Evolutionary conservation across 2,888 invertebrate genomes (phyloP).

Genomic region (Neuroscelio doddi): DNA sequence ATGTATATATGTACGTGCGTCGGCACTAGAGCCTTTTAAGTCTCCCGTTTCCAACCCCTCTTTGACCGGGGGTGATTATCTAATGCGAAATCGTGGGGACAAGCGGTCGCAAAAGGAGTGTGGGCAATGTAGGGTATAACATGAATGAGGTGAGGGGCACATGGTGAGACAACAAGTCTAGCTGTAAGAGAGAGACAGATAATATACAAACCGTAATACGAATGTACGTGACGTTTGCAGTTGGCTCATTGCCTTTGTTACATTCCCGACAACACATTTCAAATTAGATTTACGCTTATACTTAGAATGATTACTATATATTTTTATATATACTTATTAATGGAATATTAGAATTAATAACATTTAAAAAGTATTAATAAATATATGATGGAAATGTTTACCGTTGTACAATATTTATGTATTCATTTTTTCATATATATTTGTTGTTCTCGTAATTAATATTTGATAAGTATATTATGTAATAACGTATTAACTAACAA

Average conservation of each 20-base stretch:
- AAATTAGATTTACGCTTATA: constrained; percentile 39
- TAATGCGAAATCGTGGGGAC: constrained; percentile 56
- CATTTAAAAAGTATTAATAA: too few relatives aligned
- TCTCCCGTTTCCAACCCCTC: constrained; percentile 45
- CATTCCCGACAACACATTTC: constrained; percentile 43
- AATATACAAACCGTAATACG: constrained; percentile 47
- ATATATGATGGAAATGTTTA: too few relatives aligned
- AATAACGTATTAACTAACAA: too few relatives aligned
- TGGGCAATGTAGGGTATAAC: constrained; percentile 22
- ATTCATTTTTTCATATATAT: too few relatives aligned
- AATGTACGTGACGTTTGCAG: constrained; percentile 42
- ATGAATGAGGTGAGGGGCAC: constrained; percentile 27
- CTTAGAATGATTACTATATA: too few relatives aligned
- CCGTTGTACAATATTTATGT: too few relatives aligned
- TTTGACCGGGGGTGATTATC: constrained; percentile 62
- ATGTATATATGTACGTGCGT: constrained; percentile 15
- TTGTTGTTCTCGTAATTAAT: too few relatives aligned
- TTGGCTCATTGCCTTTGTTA: constrained; percentile 46
- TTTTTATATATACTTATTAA: too few relatives aligned
- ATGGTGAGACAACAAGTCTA: background rate
- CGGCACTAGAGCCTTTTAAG: constrained; percentile 62
- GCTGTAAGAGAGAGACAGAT: constrained; percentile 26
- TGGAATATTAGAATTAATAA: too few relatives aligned
- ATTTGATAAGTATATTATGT: too few relatives aligned
- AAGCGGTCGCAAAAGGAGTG: constrained; percentile 33